Percentiles rank a stretch among this genome's conserved stretches.
These are phyloP conservation scores for Troides oblongomaculatus DNA, from an alignment of 2,888 invertebrate genomes.

Conservation along the genomic window DNA sequence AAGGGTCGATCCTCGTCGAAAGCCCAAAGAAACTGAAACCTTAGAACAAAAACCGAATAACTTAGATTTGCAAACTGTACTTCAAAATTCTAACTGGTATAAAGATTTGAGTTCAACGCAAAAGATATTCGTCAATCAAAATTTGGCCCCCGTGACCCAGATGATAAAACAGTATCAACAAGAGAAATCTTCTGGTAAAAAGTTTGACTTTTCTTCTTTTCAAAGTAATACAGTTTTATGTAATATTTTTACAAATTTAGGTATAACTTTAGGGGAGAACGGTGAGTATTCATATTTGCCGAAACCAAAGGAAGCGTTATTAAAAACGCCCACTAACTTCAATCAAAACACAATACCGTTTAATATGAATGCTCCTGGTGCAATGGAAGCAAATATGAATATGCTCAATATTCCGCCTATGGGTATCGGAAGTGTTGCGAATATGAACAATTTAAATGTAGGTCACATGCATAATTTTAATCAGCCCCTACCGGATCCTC, in stretches of 20 bases:
- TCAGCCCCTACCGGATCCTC: constrained; percentile 69
- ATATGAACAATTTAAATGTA: constrained; percentile 66
- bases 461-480: constrained; percentile 67
- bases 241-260: constrained; percentile 82
- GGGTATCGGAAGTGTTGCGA: constrained; percentile 56
- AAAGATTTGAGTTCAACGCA: constrained; percentile 85
- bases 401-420: constrained; percentile 69
- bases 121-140: constrained; percentile 85
- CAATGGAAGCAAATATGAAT: constrained; percentile 65
- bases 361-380: constrained; percentile 47
- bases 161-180: constrained; percentile 82
- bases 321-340: constrained; percentile 68
- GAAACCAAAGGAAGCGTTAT: constrained; percentile 70
- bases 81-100: constrained; percentile 85
- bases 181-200: constrained; percentile 76
- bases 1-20: constrained; percentile 70
- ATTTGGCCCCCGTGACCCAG: constrained; percentile 82
- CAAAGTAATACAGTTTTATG: constrained; percentile 76
- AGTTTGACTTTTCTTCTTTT: constrained; percentile 75
- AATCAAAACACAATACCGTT: constrained; percentile 61
- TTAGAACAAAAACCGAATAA: constrained; percentile 60
- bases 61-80: constrained; percentile 80
- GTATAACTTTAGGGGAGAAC: constrained; percentile 79
- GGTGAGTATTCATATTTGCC: constrained; percentile 77
- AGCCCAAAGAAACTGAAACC: constrained; percentile 64